Evolutionary conservation across 2,888 invertebrate genomes (phyloP), one percentile per base, ranked within the genome.

Genomic region (Leptinotarsa tumamoca): DNA sequence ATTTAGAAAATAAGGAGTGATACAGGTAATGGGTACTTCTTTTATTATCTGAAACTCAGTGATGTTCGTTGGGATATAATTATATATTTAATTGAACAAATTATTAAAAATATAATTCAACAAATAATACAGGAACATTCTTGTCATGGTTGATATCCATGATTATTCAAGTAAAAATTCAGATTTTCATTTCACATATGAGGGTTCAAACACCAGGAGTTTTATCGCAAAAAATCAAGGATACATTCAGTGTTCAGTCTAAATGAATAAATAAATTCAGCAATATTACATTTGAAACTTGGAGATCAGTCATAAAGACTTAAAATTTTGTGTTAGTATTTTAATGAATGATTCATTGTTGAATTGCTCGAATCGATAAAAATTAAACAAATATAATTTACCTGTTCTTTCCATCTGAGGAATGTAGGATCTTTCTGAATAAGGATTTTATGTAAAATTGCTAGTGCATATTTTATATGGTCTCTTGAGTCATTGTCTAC

Each of bases 391-490:
- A 49, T 68, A 14, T 10, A 15, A 50, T 54, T 73, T 79, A 85
- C 86, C 74, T 78, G 81, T 80, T 85, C 83, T 78, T 86, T 87
- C 84, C 84, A 86, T 51, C 68, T 67, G 21, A 79, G 17, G 71
- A 86, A 84, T 15, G 67, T 79, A 0, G 52, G 18, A 67, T 83
- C 80, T 76, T 80, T 84, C 15, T 82, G 80, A 10, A 80, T 77
- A 33, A 87, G 78, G 51, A 87, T 86, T 79, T 87, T 87, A 7
- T 86, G 86, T 50, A 87, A 76, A 67, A 87, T 80, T 0, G 85
- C 84, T 21, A 87, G 76, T 10, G 83, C 81, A 56, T 84, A 86
- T 67, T 84, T 82, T 0, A 84, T 33, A 67, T 83, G 81, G 73
- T 86, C 83, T 23, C 74, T 61, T 7, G 73, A 71, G 33, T 77